A percentile compares a stretch with the other conserved stretches of the same genome.
These are phyloP conservation scores for Parotocinclus haroldoi DNA, from an alignment of 2,797 vertebrate species.

Conservation along the genomic window DNA sequence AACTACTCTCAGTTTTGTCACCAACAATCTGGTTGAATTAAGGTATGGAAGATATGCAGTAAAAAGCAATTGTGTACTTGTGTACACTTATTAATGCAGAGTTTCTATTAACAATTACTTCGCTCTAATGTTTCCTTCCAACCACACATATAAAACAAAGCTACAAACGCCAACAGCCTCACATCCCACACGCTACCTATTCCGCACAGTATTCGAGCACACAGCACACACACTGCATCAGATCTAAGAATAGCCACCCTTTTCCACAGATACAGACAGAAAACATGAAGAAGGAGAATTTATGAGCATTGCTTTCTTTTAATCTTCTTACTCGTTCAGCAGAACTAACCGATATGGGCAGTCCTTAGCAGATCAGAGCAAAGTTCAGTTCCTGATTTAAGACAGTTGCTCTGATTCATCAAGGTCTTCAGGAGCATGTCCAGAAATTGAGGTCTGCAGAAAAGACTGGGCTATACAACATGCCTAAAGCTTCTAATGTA, in stretches of 20 bases:
- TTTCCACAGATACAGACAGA: constrained; percentile 11
- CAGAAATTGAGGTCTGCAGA: neutral
- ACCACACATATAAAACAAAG: neutral
- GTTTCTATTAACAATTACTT: constrained; percentile 3
- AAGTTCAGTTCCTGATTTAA: neutral
- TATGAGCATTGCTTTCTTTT: constrained; percentile 10
- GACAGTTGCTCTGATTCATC: constrained; percentile 7
- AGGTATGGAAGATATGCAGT: no score
- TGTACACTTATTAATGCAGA: no score
- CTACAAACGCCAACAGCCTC: constrained; percentile 2
- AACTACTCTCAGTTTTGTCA: no score
- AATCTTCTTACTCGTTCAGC: neutral
- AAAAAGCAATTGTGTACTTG: no score
- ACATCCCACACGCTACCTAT: constrained; percentile 15
- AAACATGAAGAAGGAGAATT: constrained; percentile 17
- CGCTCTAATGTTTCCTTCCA: constrained; percentile 2
- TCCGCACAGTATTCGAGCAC: constrained; percentile 20
- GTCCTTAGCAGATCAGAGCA: constrained; percentile 8
- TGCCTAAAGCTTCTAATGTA: neutral
- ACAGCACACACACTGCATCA: constrained; percentile 15
- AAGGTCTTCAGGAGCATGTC: constrained; percentile 13
- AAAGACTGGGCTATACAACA: neutral
- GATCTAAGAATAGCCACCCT: constrained; percentile 32
- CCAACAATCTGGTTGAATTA: no score
- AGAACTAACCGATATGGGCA: constrained; percentile 2